A percentile compares a stretch with the other conserved stretches of the same genome.
phyloP scores from a whole-genome alignment of 2,888 invertebrate species.

The Acronicta alni region DNA sequence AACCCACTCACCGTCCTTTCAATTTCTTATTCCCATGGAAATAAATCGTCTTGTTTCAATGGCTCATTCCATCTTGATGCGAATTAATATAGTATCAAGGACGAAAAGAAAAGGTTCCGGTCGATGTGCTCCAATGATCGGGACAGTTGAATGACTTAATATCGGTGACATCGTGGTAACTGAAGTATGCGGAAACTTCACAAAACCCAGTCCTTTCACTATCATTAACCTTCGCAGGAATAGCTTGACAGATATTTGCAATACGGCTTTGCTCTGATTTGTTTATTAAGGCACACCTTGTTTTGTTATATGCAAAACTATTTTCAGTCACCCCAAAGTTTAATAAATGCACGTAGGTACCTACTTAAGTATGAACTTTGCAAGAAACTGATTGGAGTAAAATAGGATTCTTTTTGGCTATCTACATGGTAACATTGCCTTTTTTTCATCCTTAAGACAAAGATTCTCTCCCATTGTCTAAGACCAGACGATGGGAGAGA shows the following conservation, averaged over 20 bases:
- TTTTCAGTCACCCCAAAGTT: no score
- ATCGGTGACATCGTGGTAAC: slow-evolving; percentile 18
- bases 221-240: slow-evolving; percentile 8
- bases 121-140: slow-evolving; percentile 47
- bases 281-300: neutral
- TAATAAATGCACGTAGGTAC: neutral
- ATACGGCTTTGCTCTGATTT: neutral
- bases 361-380: no score
- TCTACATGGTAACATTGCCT: no score
- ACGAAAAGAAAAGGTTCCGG: slow-evolving; percentile 66
- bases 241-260: neutral
- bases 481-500: no score
- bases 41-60: slow-evolving; percentile 27
- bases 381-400: no score
- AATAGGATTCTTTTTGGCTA: no score
- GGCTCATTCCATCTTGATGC: slow-evolving; percentile 24
- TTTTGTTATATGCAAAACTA: no score
- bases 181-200: slow-evolving; percentile 22
- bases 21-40: slow-evolving; percentile 20
- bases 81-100: slow-evolving; percentile 66
- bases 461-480: no score
- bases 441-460: no score
- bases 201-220: slow-evolving; percentile 17
- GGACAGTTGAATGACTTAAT: slow-evolving; percentile 26
- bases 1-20: slow-evolving; percentile 6